Evolutionary conservation across 2,888 invertebrate species (phyloP), one percentile per base, ranked within the genome.

Genomic region (Dasypogon diadema): DNA sequence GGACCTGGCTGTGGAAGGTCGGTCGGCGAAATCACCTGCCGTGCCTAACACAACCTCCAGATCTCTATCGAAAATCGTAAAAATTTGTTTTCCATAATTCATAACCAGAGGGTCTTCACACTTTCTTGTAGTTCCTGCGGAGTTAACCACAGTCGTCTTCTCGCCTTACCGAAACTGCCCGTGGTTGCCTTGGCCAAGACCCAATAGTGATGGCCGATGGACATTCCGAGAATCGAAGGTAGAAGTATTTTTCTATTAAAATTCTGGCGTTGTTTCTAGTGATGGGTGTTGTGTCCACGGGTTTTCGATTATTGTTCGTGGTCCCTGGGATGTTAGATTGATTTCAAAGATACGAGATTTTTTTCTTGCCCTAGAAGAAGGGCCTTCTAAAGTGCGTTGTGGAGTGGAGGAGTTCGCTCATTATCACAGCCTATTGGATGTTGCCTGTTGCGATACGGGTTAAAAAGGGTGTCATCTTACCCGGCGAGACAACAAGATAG

Each of bases 11-110:
- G 22, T 22, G 37, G 65, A 75, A 16, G 68, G 48, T 24, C 18
- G 56, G 34, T 46, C 56, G 60, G 54, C 37, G 4, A 70, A 75
- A 68, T 77, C 77, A 75, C 77, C 77, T 75, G 75, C 77, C 68
- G 77, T 18, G 77, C 63, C 56, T 55, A 70, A 72, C 55, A 72
- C 70, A 70, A 34, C 24, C 68, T 68, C 51, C n/a, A 70, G 77
- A 77, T 77, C 48, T 77, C 63, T 77, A 77, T 77, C 77, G 75
- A 60, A 37, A 74, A 54, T 74, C 77, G 68, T 77, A 75, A 75
- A 74, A 77, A 77, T 77, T 77, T 77, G 77, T 77, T 77, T 77
- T 77, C 77, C 56, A 77, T 77, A 77, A 77, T 75, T 77, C 77
- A 75, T 77, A 75, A 72, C 75, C 72, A 30, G 68, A 72, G 63